These are phyloP conservation scores for Phymorhynchus buccinoides DNA, from an alignment of 1,140 invertebrate genomes.

Conservation along the genomic window DNA sequence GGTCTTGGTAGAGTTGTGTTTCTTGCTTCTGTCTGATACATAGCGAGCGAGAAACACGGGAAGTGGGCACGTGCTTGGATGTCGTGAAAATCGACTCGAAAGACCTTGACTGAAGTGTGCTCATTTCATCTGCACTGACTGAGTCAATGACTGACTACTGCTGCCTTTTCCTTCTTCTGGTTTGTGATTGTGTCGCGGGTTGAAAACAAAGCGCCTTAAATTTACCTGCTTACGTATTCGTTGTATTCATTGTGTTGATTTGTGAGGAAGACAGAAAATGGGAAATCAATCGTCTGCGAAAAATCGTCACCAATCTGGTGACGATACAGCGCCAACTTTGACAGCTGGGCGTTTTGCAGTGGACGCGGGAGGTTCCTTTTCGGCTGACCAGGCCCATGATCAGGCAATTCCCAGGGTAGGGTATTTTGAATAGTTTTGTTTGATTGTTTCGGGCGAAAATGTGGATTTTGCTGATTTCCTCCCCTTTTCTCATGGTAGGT, in stretches of 20 bases:
- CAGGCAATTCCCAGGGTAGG: not conserved
- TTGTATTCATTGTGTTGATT: not conserved
- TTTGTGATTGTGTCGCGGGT: not conserved
- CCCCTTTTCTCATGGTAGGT: too few relatives aligned
- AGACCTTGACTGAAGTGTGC: conserved; percentile 7
- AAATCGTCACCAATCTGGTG: conserved; percentile 63
- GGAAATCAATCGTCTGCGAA: conserved; percentile 44
- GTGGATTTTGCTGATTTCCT: too few relatives aligned
- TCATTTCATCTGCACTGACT: not conserved
- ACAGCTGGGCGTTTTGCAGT: conserved; percentile 42
- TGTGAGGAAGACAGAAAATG: not conserved
- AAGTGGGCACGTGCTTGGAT: not conserved
- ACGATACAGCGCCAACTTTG: conserved; percentile 63
- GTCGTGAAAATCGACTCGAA: conserved; percentile 7
- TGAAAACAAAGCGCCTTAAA: too few relatives aligned
- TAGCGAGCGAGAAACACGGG: not conserved
- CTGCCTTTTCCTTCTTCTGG: not conserved
- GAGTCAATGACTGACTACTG: too few relatives aligned
- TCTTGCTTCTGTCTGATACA: not conserved
- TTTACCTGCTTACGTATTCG: too few relatives aligned
- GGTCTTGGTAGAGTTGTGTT: not conserved
- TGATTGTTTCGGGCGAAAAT: too few relatives aligned
- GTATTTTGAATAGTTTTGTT: not conserved
- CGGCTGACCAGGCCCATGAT: conserved; percentile 19
- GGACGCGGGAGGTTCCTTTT: not conserved